Percentiles rank a stretch among this genome's conserved stretches.
phyloP scores from a whole-genome alignment of 92 coral and sea anemone species.

The Epizoanthus rinbou region DNA sequence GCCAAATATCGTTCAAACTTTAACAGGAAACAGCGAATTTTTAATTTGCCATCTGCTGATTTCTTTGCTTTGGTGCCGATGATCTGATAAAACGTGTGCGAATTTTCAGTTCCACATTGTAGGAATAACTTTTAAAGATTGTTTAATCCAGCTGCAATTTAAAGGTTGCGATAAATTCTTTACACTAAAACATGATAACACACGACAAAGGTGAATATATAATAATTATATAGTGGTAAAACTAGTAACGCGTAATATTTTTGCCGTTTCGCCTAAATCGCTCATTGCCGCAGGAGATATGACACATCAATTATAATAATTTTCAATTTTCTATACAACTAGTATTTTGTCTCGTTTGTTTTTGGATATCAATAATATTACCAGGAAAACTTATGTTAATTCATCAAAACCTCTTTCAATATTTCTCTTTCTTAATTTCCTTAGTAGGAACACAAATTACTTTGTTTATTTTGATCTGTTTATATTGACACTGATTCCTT shows the following conservation, averaged over 20 bases:
- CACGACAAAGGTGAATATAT: not conserved
- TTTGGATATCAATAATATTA: conserved; percentile 1
- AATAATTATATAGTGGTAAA: not conserved
- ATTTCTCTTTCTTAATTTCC: not conserved
- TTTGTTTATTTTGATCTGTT: not conserved
- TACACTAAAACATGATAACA: not conserved
- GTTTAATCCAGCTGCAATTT: not conserved
- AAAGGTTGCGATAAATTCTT: not conserved
- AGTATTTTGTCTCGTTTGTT: not conserved
- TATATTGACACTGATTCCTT: not conserved
- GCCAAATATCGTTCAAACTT: not conserved
- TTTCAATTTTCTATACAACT: not conserved
- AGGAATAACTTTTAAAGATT: not conserved
- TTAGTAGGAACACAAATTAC: not conserved
- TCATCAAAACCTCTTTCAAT: not conserved
- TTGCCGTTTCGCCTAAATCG: not conserved
- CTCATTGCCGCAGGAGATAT: not conserved
- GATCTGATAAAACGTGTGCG: not conserved
- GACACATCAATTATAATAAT: not conserved
- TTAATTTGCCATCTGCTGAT: conserved; percentile 23
- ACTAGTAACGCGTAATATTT: no score
- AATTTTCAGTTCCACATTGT: not conserved
- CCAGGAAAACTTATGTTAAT: not conserved
- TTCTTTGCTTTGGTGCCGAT: not conserved
- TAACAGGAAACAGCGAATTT: not conserved